Evolutionary conservation across 2,797 vertebrate species (phyloP), one percentile per base, ranked within the genome.

Genomic region (Morus bassanus): DNA sequence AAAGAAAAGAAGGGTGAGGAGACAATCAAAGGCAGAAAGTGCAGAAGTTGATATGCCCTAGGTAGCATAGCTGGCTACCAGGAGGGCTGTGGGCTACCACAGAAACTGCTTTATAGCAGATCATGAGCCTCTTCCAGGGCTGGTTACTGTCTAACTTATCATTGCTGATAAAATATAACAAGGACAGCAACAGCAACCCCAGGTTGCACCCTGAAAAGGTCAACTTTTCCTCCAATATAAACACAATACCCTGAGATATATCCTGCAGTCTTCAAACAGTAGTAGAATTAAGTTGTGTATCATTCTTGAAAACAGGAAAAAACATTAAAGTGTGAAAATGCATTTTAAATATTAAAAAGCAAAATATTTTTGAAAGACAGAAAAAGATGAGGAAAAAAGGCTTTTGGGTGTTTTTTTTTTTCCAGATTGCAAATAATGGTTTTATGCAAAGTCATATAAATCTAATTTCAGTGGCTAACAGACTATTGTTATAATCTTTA

Each of bases 331-430:
- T 50, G 17, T 43, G 33, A 92, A 87, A 95, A 96, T 17, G 15
- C 21, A 72, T 89, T 93, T 95, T 88, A 94, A 95, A 95, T 96
- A 96, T 89, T 95, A 77, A 95, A 89, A 95, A 83, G 27, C 10
- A 65, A 91, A 91, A 31, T 27, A 84, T 88, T 86, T 92, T 68
- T 67, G 64, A 82, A 90, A 85, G 48, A 63, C 28, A 43, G 45
- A 48, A 91, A 80, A 85, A 85, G 13, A 51, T 0, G 1, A 45
- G 17, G 18, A 11, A 6, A n/a, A 88, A 67, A 68, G 12, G 8
- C 13, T 79, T 92, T 65, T 13, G 6, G 7, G 9, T 18, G 9
- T 18, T 43, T 43, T 2, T 59, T 84, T 92, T 76, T 9, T 59
- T 12, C 24, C 21, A 68, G 18, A 89, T 80, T 43, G 23, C 41